Conservation (phyloP, 2,888 invertebrate genomes). For the Pristionchus fissidentatus region DNA sequence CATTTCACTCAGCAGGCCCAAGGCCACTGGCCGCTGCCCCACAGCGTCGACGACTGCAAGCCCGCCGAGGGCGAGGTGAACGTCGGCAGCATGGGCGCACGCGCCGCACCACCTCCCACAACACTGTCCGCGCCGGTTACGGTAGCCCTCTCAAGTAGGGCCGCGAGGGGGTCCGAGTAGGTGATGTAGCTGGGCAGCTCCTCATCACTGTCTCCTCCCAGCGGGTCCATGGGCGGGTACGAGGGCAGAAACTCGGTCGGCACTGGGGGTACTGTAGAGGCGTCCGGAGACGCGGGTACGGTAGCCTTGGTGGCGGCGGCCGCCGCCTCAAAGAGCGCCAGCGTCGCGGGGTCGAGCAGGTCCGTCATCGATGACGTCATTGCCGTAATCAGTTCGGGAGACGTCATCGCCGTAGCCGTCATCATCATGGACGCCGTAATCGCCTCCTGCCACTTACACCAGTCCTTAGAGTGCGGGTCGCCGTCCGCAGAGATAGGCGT, state of each 20-base stretch:
- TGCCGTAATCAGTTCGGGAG: too few relatives aligned
- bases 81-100: neutral
- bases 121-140: neutral
- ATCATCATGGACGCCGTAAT: neutral
- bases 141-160: neutral
- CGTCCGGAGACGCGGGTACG: neutral
- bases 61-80: constrained; percentile 12
- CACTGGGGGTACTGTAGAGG: constrained; percentile 2
- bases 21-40: constrained; percentile 28
- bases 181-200: neutral
- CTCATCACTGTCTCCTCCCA: neutral
- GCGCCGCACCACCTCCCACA: neutral
- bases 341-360: too few relatives aligned
- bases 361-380: too few relatives aligned
- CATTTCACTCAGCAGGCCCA: neutral
- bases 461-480: constrained; percentile 49
- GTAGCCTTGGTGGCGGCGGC: neutral
- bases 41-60: too few relatives aligned
- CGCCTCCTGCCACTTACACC: constrained; percentile 46
- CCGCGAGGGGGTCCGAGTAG: constrained; percentile 17
- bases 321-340: neutral
- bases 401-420: neutral
- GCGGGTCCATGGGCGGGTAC: neutral
- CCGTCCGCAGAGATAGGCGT: constrained; percentile 38
- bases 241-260: neutral